Evolutionary conservation across 2,113 vertebrate species (phyloP), one percentile per base, ranked within the genome.

Genomic region (Atrichornis clamosus): DNA sequence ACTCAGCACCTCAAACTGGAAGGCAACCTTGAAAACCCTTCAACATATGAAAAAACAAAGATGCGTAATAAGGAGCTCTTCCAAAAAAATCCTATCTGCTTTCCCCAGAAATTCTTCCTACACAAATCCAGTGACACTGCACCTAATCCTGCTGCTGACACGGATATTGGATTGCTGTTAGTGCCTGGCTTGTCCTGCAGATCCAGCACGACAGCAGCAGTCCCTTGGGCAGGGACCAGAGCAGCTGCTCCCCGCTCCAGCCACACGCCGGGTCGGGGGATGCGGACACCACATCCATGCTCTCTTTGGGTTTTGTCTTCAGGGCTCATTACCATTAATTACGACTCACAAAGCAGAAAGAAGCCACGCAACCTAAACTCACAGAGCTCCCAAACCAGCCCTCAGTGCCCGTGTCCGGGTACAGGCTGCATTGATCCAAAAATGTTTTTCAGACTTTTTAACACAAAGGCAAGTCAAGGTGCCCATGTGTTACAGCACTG

Each of bases 401-500:
- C 75, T 14, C 62, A 24, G 39, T 11, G 20, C 46, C 77, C n/a
- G 16, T 6, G 30, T 13, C 37, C 62, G 65, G 69, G 28, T 27
- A 52, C 3, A 2, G 88, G 49, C 26, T 32, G 11, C 10, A 2
- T 32, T 22, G 7, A 0, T 18, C 42, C 17, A 27, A 47, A 81
- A 21, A 12, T 0, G 4, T 8, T 41, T 41, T 41, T 41, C 9
- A 23, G 20, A 70, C 42, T 23, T 8, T 44, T 24, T 5, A 47
- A 44, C 27, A 49, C 52, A 28, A 12, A 23, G 23, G 11, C 28
- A 35, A 62, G 42, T 27, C 35, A 15, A 10, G 2, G 13, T 46
- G 64, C n/a, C 63, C 0, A 3, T 1, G 8, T 8, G 28, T 33
- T 21, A 37, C 2, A 1, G 67, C 42, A n/a, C 7, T 8, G 47